Base-by-base conservation (phyloP, 2,888 invertebrate species). In the Agrotis exclamationis region DNA sequence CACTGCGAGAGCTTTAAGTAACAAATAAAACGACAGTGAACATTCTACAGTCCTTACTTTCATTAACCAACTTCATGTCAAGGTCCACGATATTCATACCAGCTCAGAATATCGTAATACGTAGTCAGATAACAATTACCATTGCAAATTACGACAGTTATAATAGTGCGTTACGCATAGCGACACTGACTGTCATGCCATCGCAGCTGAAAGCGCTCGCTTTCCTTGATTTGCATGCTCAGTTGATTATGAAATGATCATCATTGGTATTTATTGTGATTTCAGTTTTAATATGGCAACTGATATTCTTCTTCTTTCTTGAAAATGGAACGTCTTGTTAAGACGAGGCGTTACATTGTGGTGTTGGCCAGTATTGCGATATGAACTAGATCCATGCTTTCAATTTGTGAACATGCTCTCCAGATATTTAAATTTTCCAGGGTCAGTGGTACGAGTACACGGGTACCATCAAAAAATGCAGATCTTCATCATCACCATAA, bases 181-280 rank as follows among this genome's bases (percentile, higher is more conserved):
- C 69, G 63, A 69, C 45, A 64, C 60, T 54, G 28, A 70, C 62
- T 65, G 66, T 57, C 83, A 70, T 79, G 79, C 76, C 58, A 75
- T 79, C 56, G 70, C 65, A 80, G 76, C 82, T 77, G 84, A 83
- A 84, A 83, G 80, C 76, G 73, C 77, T 73, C 70, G 73, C 87
- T 88, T 89, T 87, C 87, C 58, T 82, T 81, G 69, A 87, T 89
- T 88, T 87, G 80, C 87, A 89, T 87, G 76, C 72, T 53, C 50
- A 66, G 67, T 70, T 79, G 62, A 75, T 70, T 77, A 80, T 73
- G 63, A 73, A 74, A 83, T 48, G 47, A 57, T 62, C 24, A 56
- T 59, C 48, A 44, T 63, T 62, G 11, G 6, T 50, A 48, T 80
- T 71, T 79, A 68, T 67, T 76, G 18, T 14, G 50, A 59, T 39